A percentile compares a stretch with the other conserved stretches of the same genome.
phyloP scores from a whole-genome alignment of 2,113 vertebrate species.

The Syrmaticus mikado region DNA sequence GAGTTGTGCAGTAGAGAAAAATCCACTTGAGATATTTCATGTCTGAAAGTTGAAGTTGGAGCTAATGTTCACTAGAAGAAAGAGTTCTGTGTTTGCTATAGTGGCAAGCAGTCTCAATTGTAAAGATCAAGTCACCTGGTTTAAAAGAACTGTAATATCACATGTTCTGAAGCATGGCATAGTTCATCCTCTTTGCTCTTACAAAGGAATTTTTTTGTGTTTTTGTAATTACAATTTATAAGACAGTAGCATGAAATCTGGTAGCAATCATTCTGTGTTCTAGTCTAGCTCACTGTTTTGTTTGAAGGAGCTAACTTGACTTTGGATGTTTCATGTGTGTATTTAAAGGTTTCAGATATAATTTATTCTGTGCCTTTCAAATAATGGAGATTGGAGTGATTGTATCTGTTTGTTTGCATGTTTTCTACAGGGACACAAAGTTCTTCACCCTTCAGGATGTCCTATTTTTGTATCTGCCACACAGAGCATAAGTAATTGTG shows the following conservation, averaged over 20 bases:
- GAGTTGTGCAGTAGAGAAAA: not conserved
- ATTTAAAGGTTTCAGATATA: not conserved
- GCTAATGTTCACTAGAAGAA: not conserved
- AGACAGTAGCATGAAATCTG: not conserved
- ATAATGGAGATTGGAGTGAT: not conserved
- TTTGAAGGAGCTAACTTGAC: not conserved
- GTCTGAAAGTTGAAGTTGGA: not conserved
- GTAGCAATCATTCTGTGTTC: not conserved
- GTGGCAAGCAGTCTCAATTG: not conserved
- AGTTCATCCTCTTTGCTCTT: not conserved
- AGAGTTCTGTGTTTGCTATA: not conserved
- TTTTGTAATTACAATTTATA: not conserved
- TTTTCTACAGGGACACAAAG: not conserved
- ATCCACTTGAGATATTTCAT: not conserved
- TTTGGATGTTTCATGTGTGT: not conserved
- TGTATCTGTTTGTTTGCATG: not conserved
- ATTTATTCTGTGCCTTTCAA: not conserved
- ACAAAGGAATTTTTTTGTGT: not conserved
- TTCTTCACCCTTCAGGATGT: not conserved
- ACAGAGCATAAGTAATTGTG: not conserved
- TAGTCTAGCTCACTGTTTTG: not conserved
- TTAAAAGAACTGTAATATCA: not conserved
- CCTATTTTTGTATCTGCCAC: not conserved
- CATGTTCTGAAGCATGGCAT: not conserved
- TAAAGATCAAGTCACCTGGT: not conserved